phyloP scores from a whole-genome alignment of 2,797 vertebrate species.

The Rhinella marina region DNA sequence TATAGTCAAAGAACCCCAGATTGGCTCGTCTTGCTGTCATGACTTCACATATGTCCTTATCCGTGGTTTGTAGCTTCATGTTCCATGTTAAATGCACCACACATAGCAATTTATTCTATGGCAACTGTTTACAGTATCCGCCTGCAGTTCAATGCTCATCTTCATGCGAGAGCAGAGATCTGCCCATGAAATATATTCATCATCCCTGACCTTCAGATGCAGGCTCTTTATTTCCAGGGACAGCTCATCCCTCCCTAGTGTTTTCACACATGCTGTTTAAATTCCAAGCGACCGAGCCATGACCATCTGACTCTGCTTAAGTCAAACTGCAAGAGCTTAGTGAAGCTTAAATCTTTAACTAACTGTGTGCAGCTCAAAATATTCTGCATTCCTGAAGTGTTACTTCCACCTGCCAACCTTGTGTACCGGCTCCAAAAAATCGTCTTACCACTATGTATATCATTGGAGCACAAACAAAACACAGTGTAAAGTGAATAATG shows the following conservation, averaged over 20 bases:
- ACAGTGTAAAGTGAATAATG: not conserved
- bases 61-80: not conserved
- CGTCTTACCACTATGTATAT: not conserved
- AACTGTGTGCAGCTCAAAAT: slow-evolving; percentile 40
- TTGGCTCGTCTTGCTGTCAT: not conserved
- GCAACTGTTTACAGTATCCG: not conserved
- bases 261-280: slow-evolving; percentile 54
- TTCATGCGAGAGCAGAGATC: slow-evolving; percentile 2
- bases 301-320: slow-evolving; percentile 53
- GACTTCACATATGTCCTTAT: slow-evolving; percentile 17
- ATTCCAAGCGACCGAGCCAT: slow-evolving; percentile 38
- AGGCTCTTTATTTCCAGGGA: slow-evolving; percentile 35
- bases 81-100: not conserved
- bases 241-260: slow-evolving; percentile 38
- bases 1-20: not conserved
- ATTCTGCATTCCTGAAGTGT: slow-evolving; percentile 37
- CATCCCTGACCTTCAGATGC: slow-evolving; percentile 38
- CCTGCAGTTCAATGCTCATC: slow-evolving; percentile 13
- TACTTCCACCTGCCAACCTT: slow-evolving; percentile 6
- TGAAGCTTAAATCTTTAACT: slow-evolving; percentile 46
- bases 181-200: slow-evolving; percentile 40
- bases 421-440: not conserved
- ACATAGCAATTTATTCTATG: not conserved
- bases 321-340: slow-evolving; percentile 52
- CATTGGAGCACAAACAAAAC: not conserved